Evolutionary conservation across 64 coral and sea anemone species (phyloP).

Genomic region (Montipora capricornis): DNA sequence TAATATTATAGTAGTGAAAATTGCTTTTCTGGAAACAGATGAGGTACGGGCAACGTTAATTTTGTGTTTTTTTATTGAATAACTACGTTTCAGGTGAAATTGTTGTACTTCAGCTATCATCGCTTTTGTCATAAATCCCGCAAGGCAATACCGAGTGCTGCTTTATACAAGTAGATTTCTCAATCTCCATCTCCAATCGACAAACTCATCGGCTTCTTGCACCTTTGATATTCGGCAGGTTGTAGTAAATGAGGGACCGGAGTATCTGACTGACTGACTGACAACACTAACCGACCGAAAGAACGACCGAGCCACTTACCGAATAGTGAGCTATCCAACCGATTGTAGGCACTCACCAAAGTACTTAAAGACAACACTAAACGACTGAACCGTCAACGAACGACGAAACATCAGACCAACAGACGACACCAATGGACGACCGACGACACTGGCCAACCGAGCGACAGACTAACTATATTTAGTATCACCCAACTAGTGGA

Average conservation of each 20-base stretch:
- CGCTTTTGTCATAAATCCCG: neutral
- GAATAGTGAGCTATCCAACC: neutral
- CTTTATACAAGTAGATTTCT: too few species aligned
- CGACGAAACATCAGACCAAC: too few species aligned
- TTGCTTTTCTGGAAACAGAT: conserved; percentile 65
- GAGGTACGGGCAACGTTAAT: conserved; percentile 28
- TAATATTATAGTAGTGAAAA: conserved; percentile 86
- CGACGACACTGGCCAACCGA: too few species aligned
- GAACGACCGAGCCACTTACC: neutral
- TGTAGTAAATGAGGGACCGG: too few species aligned
- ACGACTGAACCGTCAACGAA: too few species aligned
- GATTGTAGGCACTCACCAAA: too few species aligned
- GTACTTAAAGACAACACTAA: too few species aligned
- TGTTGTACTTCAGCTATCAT: neutral
- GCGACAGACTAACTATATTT: too few species aligned
- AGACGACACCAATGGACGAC: too few species aligned
- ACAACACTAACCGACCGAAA: neutral
- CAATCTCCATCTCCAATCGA: neutral
- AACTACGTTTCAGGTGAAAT: neutral
- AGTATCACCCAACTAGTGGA: too few species aligned
- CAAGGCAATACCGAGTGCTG: neutral
- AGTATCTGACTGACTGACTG: neutral
- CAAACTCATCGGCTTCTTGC: neutral
- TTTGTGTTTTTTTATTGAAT: too few species aligned
- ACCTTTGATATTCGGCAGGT: too few species aligned